Percentiles rank a stretch among this genome's conserved stretches.
These are phyloP conservation scores for Hydrolagus colliei DNA, from an alignment of 2,797 vertebrate species.

Conservation along the genomic window DNA sequence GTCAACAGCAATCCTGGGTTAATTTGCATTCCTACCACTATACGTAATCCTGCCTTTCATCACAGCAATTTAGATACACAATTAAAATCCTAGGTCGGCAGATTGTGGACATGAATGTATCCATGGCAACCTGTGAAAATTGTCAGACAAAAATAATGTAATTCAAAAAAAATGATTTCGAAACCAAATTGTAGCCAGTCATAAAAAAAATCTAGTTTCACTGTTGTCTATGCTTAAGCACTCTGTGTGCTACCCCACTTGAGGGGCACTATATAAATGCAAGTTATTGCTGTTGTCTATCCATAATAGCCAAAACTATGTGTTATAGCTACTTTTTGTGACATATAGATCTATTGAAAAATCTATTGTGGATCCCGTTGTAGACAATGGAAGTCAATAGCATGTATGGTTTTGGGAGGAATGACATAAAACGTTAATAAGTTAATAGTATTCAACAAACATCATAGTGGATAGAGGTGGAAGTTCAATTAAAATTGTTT, in stretches of 20 bases:
- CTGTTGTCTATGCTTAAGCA: not conserved
- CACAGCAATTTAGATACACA: not conserved
- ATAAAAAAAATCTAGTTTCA: not conserved
- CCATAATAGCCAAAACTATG: not conserved
- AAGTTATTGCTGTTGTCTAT: not conserved
- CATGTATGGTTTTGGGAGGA: not conserved
- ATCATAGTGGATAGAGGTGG: not conserved
- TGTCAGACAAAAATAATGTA: not conserved
- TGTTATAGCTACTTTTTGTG: not conserved
- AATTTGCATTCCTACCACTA: not conserved
- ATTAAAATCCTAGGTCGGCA: constrained; percentile 4
- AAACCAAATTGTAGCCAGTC: not conserved
- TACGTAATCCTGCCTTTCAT: not conserved
- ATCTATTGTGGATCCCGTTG: not conserved
- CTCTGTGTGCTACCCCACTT: no score
- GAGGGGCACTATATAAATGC: no score
- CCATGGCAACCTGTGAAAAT: not conserved
- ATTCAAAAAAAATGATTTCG: not conserved
- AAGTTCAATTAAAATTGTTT: not conserved
- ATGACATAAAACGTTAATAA: not conserved
- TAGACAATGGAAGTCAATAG: not conserved
- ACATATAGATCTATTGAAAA: not conserved
- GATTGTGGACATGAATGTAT: constrained; percentile 17
- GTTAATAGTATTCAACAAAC: not conserved
- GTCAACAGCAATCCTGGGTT: not conserved